Conservation (phyloP, 2,113 vertebrate species). For the Pseudois nayaur region DNA sequence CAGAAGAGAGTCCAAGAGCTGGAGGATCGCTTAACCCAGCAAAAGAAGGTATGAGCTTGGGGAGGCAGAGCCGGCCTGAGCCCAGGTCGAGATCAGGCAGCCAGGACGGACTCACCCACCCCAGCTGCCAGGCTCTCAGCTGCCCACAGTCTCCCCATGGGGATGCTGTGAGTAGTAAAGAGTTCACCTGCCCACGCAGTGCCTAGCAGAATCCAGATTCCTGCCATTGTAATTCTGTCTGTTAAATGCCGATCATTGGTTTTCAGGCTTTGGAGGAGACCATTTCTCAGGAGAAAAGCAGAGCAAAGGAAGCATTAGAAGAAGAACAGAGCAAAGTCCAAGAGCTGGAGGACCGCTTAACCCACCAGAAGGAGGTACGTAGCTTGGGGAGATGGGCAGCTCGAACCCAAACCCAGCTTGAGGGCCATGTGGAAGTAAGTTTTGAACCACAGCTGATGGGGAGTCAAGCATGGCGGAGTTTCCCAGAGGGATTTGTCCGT, state of each 20-base stretch:
- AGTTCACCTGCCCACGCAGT: accelerated
- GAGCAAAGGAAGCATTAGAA: slow-evolving; percentile 25
- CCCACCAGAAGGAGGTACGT: slow-evolving; percentile 38
- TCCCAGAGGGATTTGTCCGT: accelerated
- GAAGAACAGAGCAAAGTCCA: slow-evolving; percentile 52
- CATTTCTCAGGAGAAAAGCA: slow-evolving; percentile 62
- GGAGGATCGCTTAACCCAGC: slow-evolving; percentile 45
- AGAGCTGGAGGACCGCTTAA: slow-evolving; percentile 65
- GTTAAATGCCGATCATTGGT: not conserved
- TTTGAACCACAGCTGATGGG: accelerated
- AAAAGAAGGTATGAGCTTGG: slow-evolving; percentile 65
- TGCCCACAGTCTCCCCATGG: not conserved
- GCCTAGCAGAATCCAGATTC: not conserved
- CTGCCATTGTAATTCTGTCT: not conserved
- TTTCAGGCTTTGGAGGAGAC: slow-evolving; percentile 65
- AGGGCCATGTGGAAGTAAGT: not conserved
- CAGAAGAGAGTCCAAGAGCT: slow-evolving; percentile 55
- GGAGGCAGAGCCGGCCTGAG: not conserved
- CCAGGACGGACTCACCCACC: not conserved
- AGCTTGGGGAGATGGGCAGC: accelerated
- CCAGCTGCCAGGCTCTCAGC: not conserved
- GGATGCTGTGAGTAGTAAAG: not conserved
- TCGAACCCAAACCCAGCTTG: accelerated
- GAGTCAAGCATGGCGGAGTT: accelerated
- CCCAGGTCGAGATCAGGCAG: accelerated